phyloP scores from a whole-genome alignment of 2,888 invertebrate species.

The Clunio marinus region DNA sequence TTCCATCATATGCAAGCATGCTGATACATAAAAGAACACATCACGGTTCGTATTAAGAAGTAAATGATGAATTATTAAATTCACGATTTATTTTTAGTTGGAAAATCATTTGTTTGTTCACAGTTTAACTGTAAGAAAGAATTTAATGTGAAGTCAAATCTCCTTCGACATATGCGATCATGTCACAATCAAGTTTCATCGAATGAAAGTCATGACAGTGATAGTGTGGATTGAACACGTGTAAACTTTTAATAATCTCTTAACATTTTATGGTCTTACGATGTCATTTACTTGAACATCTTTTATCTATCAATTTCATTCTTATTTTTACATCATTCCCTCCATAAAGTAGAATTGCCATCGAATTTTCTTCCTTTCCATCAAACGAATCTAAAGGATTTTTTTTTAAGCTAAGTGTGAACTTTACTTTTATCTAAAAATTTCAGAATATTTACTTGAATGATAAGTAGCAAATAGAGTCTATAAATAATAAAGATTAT shows the following conservation, averaged over 20 bases:
- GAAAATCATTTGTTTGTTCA: constrained; percentile 69
- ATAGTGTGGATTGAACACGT: constrained; percentile 35
- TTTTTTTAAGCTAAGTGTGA: not conserved
- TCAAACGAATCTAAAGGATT: not conserved
- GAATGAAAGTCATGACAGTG: constrained; percentile 44
- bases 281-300: no score
- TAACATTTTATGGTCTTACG: no score
- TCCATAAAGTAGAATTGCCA: not conserved
- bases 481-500: no score
- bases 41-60: constrained; percentile 53
- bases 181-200: constrained; percentile 61
- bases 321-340: no score
- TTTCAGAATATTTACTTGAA: not conserved
- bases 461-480: no score
- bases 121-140: constrained; percentile 63
- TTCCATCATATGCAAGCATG: constrained; percentile 76
- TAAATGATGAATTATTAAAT: not conserved
- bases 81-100: constrained; percentile 53
- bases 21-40: constrained; percentile 72
- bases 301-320: no score
- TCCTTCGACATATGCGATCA: constrained; percentile 68
- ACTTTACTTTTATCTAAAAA: no score
- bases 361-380: not conserved
- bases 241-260: no score
- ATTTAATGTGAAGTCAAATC: constrained; percentile 73